A percentile compares a stretch with the other conserved stretches of the same genome.
phyloP scores from a whole-genome alignment of 2,797 vertebrate genomes.

The Phataginus tetradactyla region DNA sequence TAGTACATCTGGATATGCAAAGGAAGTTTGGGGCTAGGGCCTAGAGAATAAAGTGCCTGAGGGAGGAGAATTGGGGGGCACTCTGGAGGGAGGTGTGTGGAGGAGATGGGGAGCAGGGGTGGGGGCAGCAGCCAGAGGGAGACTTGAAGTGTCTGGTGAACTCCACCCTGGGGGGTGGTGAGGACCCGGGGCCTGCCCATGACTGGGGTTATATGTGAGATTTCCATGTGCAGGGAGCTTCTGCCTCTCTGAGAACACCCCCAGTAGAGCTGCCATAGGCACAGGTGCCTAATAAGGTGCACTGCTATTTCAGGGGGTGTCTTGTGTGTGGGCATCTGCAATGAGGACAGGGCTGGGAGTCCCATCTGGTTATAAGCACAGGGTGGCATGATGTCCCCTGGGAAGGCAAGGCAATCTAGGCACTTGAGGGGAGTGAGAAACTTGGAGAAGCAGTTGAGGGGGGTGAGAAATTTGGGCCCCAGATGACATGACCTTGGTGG shows the following conservation, averaged over 20 bases:
- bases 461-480: too few relatives aligned
- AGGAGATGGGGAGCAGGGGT: too few relatives aligned
- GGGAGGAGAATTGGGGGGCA: not conserved
- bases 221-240: too few relatives aligned
- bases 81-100: not conserved
- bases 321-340: not conserved
- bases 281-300: too few relatives aligned
- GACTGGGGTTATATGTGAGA: not conserved
- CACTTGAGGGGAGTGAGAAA: too few relatives aligned
- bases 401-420: not conserved
- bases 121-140: not conserved
- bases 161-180: not conserved
- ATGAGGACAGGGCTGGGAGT: not conserved
- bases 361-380: not conserved
- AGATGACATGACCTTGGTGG: too few relatives aligned
- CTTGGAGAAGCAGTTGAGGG: too few relatives aligned
- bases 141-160: not conserved
- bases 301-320: not conserved
- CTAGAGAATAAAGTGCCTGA: not conserved
- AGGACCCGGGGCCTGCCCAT: not conserved
- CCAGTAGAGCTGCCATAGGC: too few relatives aligned
- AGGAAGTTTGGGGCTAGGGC: not conserved
- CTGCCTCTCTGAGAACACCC: not conserved
- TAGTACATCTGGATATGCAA: not conserved
- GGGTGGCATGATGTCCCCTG: not conserved